phyloP scores from a whole-genome alignment of 2,888 invertebrate genomes.

The Cephalotes varians region DNA sequence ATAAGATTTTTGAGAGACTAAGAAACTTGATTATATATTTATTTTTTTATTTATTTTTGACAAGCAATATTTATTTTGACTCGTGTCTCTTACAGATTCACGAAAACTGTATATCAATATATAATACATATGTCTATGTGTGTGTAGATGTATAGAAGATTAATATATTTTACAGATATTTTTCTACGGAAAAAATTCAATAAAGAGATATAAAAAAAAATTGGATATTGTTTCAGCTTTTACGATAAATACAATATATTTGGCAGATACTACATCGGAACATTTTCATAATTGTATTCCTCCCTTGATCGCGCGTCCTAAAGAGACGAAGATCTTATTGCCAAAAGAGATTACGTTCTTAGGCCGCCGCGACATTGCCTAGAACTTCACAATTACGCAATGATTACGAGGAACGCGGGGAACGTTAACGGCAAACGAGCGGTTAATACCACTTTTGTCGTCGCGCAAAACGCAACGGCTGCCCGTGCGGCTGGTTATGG shows the following conservation, averaged over 20 bases:
- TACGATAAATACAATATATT: not conserved
- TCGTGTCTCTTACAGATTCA: not conserved
- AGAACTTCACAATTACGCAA: constrained; percentile 31
- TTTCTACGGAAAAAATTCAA: constrained; percentile 7
- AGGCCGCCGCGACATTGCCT: not conserved
- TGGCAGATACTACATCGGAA: not conserved
- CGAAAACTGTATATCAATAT: not conserved
- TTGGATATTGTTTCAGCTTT: not conserved
- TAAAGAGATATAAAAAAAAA: not conserved
- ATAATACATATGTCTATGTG: too few relatives aligned
- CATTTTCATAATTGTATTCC: not conserved
- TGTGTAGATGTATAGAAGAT: not conserved
- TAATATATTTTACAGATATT: not conserved
- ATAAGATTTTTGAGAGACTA: not conserved
- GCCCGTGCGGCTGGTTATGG: constrained; percentile 81
- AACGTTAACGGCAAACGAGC: constrained; percentile 40
- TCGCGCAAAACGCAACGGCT: constrained; percentile 78
- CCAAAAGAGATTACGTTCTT: not conserved
- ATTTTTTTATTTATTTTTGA: not conserved
- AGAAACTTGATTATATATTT: not conserved
- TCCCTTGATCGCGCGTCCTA: not conserved
- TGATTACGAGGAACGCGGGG: constrained; percentile 20
- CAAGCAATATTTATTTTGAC: too few relatives aligned
- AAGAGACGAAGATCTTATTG: not conserved
- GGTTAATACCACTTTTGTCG: constrained; percentile 79